Evolutionary conservation across 2,113 vertebrate genomes (phyloP).

Genomic region (Xiphorhynchus elegans): DNA sequence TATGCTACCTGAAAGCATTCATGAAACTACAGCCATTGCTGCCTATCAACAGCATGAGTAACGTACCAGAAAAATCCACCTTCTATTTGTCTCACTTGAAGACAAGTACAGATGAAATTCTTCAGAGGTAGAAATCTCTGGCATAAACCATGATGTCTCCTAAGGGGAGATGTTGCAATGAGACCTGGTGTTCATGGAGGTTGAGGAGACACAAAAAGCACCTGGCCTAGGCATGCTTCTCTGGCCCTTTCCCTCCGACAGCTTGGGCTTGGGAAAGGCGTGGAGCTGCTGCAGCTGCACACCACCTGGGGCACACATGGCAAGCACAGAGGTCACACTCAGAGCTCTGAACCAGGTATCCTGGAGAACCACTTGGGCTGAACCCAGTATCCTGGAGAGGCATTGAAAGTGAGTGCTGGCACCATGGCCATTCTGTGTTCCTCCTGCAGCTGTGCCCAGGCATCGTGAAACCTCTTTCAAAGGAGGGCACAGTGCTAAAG

Average conservation of each 20-base stretch:
- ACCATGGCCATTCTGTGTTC: neutral
- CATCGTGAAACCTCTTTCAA: neutral
- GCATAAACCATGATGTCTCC: neutral
- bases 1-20: neutral
- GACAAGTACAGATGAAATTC: neutral
- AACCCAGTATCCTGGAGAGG: accelerated
- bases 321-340: accelerated
- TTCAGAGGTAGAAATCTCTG: neutral
- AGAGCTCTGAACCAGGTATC: neutral
- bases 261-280: accelerated
- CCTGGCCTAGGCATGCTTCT: neutral
- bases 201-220: neutral
- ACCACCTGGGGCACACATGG: neutral
- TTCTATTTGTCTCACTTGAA: neutral
- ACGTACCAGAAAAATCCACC: neutral
- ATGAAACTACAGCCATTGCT: neutral
- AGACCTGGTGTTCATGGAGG: neutral
- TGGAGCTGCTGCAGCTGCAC: neutral
- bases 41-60: neutral
- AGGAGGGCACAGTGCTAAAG: neutral
- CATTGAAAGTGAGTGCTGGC: neutral
- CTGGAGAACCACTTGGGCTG: neutral
- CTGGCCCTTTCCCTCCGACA: accelerated
- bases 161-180: neutral
- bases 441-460: neutral